Evolutionary conservation across 2,888 invertebrate genomes (phyloP), one percentile per base, ranked within the genome.

Genomic region (Ennomos quercinarius): DNA sequence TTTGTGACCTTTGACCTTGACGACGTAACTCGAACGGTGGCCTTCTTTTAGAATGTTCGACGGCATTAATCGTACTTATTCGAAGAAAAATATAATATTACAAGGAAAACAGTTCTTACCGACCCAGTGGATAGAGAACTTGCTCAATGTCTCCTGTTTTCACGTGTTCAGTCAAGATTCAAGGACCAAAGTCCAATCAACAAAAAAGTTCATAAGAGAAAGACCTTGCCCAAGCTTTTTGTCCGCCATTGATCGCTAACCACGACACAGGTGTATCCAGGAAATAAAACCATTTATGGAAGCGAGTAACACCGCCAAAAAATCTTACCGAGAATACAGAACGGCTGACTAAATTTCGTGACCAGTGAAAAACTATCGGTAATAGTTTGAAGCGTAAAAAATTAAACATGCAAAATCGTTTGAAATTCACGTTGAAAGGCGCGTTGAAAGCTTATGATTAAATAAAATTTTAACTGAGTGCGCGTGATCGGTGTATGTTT

Each of bases 381-480:
- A 80, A 83, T 83, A 82, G 82, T 82, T 76, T 63, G 63, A 53
- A 51, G 73, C 70, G 79, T 79, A 81, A 84, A 80, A 76, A 78
- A 72, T 72, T 74, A 71, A 77, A 84, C 81, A 82, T 80, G 81
- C 83, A 79, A 84, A 83, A 82, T 78, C 65, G 75, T 67, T 70
- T 73, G 78, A 78, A 78, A 84, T 81, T 80, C 78, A 74, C 72
- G 81, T 84, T 82, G 82, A 87, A 84, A 86, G 81, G 78, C 71
- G 68, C 76, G 78, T 83, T 84, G 83, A 87, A 87, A 87, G 87
- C 82, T 82, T 81, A 81, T 83, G 80, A 86, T 88, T 87, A 86
- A 82, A 84, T 79, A 76, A 67, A 82, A 80, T 80, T 78, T 76
- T 70, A 72, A 72, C 70, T 76, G 75, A 77, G 77, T 71, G 72